Percentiles rank a stretch among this genome's conserved stretches.
phyloP scores from a whole-genome alignment of 2,113 vertebrate genomes.

The Neolamprologus fasciatus region DNA sequence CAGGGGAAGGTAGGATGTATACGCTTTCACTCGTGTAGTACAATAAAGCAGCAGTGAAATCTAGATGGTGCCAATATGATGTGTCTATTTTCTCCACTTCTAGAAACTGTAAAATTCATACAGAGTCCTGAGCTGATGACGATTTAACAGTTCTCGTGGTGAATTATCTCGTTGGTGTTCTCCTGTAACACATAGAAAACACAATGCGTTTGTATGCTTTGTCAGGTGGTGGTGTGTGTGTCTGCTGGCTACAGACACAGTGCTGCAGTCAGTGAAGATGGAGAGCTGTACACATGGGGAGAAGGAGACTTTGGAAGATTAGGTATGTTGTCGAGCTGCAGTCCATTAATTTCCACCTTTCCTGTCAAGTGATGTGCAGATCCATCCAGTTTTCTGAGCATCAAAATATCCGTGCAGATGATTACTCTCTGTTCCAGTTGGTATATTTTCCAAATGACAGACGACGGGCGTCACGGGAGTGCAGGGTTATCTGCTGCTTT shows the following conservation, averaged over 20 bases:
- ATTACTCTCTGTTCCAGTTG: background rate
- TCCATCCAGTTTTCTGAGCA: background rate
- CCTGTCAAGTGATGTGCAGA: background rate
- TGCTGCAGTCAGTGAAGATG: slow-evolving; percentile 75
- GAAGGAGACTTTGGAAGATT: slow-evolving; percentile 78
- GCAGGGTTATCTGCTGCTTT: background rate
- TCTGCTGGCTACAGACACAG: slow-evolving; percentile 81
- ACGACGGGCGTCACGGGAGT: accelerated
- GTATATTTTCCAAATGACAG: background rate
- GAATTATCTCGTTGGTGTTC: background rate
- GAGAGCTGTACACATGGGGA: slow-evolving; percentile 79
- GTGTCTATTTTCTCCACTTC: accelerated
- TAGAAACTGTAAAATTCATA: background rate
- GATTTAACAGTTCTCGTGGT: background rate
- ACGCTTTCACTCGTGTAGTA: background rate
- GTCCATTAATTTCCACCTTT: background rate
- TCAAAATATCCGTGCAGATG: background rate
- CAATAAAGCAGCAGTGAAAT: background rate
- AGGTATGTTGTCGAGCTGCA: background rate
- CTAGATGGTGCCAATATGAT: accelerated
- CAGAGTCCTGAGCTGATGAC: background rate
- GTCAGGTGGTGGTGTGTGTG: slow-evolving; percentile 77
- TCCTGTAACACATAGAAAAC: background rate
- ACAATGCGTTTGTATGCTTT: background rate
- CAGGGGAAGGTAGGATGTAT: slow-evolving; percentile 69